phyloP scores from a whole-genome alignment of 2,797 vertebrate genomes.

The Danionella dracula region DNA sequence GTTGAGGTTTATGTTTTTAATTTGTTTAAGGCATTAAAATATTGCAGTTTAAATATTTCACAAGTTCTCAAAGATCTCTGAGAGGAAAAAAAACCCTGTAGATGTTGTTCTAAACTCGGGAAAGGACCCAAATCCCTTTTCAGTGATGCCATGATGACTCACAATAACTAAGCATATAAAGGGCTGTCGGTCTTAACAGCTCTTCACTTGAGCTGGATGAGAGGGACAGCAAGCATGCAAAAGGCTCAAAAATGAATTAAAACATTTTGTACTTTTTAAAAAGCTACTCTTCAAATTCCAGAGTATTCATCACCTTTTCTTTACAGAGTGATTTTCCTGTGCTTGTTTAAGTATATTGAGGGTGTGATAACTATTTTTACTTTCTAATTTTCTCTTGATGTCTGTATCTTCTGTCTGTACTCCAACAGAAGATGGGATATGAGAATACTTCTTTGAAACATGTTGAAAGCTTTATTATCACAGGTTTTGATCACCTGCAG shows the following conservation, averaged over 20 bases:
- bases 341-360: background rate
- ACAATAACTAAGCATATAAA: slow-evolving; percentile 15
- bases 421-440: slow-evolving; percentile 13
- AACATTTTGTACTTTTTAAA: background rate
- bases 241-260: background rate
- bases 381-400: background rate
- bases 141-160: too few relatives aligned
- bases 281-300: background rate
- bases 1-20: too few relatives aligned
- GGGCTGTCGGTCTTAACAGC: background rate
- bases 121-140: too few relatives aligned
- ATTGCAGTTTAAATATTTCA: too few relatives aligned
- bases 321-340: background rate
- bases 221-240: background rate
- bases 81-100: too few relatives aligned
- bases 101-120: too few relatives aligned
- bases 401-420: background rate
- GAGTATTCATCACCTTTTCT: background rate
- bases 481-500: slow-evolving; percentile 37
- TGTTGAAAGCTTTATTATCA: slow-evolving; percentile 37
- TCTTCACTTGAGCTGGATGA: background rate
- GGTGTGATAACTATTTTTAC: background rate
- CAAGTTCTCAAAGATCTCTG: too few relatives aligned
- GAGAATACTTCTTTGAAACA: slow-evolving; percentile 25
- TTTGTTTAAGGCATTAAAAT: too few relatives aligned